These are phyloP conservation scores for Ammodramus savannarum DNA, from an alignment of 2,113 vertebrate genomes.

Conservation along the genomic window DNA sequence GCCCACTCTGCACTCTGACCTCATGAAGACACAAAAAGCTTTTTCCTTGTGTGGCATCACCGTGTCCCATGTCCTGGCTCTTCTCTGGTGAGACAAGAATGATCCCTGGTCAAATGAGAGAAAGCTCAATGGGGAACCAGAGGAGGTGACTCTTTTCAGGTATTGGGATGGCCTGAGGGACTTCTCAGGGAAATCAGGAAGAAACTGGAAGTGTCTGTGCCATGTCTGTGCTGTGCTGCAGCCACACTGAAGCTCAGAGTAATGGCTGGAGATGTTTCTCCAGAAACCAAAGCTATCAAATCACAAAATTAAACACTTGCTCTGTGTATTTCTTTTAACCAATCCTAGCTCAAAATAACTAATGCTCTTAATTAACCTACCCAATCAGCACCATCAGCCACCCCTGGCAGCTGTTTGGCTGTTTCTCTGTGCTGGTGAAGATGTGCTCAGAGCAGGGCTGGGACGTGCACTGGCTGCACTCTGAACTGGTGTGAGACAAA, in stretches of 20 bases:
- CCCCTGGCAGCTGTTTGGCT: not conserved
- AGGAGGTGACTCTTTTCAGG: not conserved
- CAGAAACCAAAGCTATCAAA: not conserved
- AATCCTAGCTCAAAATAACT: not conserved
- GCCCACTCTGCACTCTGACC: not conserved
- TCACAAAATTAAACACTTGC: not conserved
- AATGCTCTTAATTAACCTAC: not conserved
- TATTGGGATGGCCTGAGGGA: not conserved
- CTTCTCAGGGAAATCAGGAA: not conserved
- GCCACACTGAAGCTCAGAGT: not conserved
- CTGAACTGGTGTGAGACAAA: not conserved
- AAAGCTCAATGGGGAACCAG: not conserved
- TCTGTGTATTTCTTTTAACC: not conserved
- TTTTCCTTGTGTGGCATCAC: not conserved
- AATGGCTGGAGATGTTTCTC: not conserved
- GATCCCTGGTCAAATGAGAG: not conserved
- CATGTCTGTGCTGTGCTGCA: not conserved
- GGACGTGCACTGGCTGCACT: not conserved
- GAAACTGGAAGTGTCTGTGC: not conserved
- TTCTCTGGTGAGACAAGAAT: not conserved
- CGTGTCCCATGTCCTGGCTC: rapidly evolving
- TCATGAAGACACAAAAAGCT: not conserved
- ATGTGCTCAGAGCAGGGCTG: not conserved
- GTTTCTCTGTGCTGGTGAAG: not conserved
- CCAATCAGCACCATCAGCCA: not conserved